A percentile compares a stretch with the other conserved stretches of the same genome.
Evolutionary conservation across 2,888 invertebrate genomes (phyloP).

Genomic region (Strigamia maritima): DNA sequence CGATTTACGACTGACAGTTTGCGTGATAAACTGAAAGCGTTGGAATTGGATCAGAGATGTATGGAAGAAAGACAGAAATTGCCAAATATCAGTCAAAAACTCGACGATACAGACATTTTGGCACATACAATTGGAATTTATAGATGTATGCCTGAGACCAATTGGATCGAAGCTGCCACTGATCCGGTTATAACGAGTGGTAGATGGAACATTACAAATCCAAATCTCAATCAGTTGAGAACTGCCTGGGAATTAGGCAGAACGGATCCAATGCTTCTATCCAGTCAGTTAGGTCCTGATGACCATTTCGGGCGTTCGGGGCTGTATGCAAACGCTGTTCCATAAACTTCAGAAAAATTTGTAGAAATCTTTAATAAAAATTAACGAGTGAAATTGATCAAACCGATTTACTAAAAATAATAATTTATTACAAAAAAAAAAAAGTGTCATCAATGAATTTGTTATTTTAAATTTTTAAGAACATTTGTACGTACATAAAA

Average conservation of each 20-base stretch:
- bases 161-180: constrained; percentile 34
- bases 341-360: not conserved
- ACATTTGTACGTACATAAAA: too few species aligned
- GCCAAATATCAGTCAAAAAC: not conserved
- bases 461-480: not conserved
- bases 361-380: not conserved
- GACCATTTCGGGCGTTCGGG: constrained; percentile 33
- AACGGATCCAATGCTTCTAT: constrained; percentile 19
- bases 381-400: not conserved
- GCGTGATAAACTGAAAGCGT: constrained; percentile 14
- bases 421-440: not conserved
- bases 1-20: not conserved
- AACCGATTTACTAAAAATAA: not conserved
- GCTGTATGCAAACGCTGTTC: not conserved
- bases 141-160: constrained; percentile 18
- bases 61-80: constrained; percentile 25
- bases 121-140: constrained; percentile 19
- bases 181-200: constrained; percentile 21
- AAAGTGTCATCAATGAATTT: too few species aligned
- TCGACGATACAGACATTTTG: constrained; percentile 1
- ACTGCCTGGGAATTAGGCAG: constrained; percentile 36
- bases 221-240: constrained; percentile 20
- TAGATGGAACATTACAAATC: constrained; percentile 23
- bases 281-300: not conserved
- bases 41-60: constrained; percentile 13